phyloP scores from a whole-genome alignment of 2,797 vertebrate species.

The Sebastes iracundus region DNA sequence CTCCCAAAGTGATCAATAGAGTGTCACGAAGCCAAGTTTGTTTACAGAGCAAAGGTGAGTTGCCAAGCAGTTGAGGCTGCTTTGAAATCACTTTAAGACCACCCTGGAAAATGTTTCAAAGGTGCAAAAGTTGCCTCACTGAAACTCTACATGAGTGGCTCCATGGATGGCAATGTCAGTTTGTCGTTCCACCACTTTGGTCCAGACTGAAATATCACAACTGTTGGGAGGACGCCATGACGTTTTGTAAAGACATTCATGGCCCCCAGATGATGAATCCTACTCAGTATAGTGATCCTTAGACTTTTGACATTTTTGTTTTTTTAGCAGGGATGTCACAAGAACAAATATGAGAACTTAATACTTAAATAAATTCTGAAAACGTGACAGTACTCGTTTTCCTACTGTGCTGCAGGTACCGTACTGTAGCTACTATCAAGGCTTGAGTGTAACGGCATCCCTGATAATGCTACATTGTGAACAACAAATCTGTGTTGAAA shows the following conservation, averaged over 20 bases:
- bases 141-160: background rate
- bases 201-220: background rate
- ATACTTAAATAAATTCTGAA: too few species aligned
- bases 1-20: background rate
- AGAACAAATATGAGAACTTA: too few species aligned
- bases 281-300: background rate
- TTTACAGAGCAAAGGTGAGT: background rate
- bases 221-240: background rate
- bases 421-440: too few species aligned
- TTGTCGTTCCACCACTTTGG: background rate
- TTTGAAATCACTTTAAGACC: background rate
- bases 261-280: background rate
- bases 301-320: background rate
- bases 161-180: background rate
- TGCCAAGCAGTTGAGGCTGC: background rate
- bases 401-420: too few species aligned
- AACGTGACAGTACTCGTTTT: too few species aligned
- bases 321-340: background rate
- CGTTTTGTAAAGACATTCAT: background rate
- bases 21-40: background rate
- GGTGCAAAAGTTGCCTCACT: background rate
- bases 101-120: background rate
- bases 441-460: too few species aligned
- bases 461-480: too few species aligned
- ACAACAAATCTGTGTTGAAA: too few species aligned